Evolutionary conservation across 2,797 vertebrate genomes (phyloP), one percentile per base, ranked within the genome.

Genomic region (Pyrocephalus nanus): DNA sequence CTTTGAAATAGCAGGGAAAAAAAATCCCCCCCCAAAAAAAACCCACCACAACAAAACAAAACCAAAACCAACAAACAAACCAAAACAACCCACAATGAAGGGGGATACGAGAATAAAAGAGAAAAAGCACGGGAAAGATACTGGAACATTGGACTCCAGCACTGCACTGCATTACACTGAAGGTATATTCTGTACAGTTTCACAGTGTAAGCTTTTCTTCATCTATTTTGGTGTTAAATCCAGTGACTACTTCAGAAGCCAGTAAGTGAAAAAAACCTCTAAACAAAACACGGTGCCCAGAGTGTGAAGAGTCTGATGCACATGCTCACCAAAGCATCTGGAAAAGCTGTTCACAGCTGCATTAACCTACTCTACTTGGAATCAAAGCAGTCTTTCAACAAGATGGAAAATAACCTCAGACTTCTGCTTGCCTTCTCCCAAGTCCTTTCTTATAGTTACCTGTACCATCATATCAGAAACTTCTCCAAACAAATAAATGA

Each of bases 401-500:
- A n/a, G 45, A 51, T 17, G 34, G 45, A 93, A 93, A 80, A 84
- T 17, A 67, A n/a, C 43, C 38, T 78, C 43, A 84, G 57, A 20
- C 73, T 84, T 50, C 64, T 77, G 57, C 60, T 55, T 72, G 40
- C 66, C 67, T 89, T 88, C 50, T 88, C 61, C 64, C 43, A 47
- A 55, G 69, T 43, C 61, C 69, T 69, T 92, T 94, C 51, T 79
- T 69, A 74, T 26, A 71, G 74, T 76, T 84, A 96, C 90, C 88
- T 85, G 88, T 34, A 51, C 70, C 29, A 55, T 23, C 50, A 19
- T 65, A 95, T 82, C 78, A 95, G 88, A 96, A 95, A 94, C 82
- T 91, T 95, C 79, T 66, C 88, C 8, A 81, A 97, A 92, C 70
- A 97, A 97, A 95, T 85, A 96, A 94, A 92, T 16, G 7, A 84